Conservation (phyloP, 2,888 invertebrate species). For the Atherix ibis region DNA sequence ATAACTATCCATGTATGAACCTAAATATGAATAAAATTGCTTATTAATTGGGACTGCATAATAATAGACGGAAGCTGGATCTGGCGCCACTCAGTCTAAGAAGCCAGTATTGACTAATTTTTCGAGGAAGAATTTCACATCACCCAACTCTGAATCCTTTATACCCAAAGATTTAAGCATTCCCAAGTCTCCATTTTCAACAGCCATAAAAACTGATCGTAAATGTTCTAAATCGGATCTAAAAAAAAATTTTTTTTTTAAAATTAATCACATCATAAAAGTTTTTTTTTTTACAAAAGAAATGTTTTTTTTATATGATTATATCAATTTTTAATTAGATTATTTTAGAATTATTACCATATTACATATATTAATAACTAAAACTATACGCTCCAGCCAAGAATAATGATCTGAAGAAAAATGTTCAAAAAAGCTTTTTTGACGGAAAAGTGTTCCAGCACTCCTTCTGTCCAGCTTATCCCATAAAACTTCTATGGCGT, state of each 20-base stretch:
- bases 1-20: conserved; percentile 38
- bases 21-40: conserved; percentile 53
- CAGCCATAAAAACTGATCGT: conserved; percentile 88
- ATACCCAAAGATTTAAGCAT: conserved; percentile 88
- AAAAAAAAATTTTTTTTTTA: too few relatives aligned
- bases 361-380: too few relatives aligned
- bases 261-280: background rate
- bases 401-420: too few relatives aligned
- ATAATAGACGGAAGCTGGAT: conserved; percentile 57
- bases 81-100: conserved; percentile 73
- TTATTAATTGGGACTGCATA: conserved; percentile 52
- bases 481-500: too few relatives aligned
- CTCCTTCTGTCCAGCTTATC: too few relatives aligned
- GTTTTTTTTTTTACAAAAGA: too few relatives aligned
- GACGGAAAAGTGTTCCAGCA: too few relatives aligned
- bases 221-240: conserved; percentile 81
- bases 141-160: conserved; percentile 87
- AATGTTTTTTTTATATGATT: background rate
- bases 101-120: conserved; percentile 91
- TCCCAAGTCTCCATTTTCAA: conserved; percentile 86
- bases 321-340: too few relatives aligned
- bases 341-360: too few relatives aligned
- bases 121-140: conserved; percentile 91
- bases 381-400: too few relatives aligned
- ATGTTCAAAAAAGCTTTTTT: too few relatives aligned